Evolutionary conservation across 2,888 invertebrate genomes (phyloP), one percentile per base, ranked within the genome.

Genomic region (Pollenia labialis): DNA sequence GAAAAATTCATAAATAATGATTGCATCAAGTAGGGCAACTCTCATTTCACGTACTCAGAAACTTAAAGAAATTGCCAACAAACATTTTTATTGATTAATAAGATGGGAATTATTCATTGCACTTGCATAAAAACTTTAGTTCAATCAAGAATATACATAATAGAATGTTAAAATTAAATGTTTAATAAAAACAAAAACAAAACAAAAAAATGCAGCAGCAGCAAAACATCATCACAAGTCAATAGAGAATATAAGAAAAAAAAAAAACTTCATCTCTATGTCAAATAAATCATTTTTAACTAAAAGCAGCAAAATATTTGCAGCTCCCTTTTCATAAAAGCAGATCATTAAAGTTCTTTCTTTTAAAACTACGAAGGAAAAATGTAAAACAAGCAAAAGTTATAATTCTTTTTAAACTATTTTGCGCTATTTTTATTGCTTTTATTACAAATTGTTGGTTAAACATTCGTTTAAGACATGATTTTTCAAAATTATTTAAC

Each of bases 361-460:
- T 81, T 18, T 4, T 54, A 32, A 54, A 62, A 6, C 11, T 44
- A 54, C 62, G 18, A 42, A 44, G 6, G 23, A 14, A n/a, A 52
- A 71, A 71, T 9, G 14, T 23, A 18, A 48, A 50, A 18, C 10
- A 71, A 46, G 8, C 58, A 60, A 40, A 54, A 18, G 11, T 68
- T 46, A 32, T 32, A 32, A 32, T 32, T 6, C 32, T 12, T 74
- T 66, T 66, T 48, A 72, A 79, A 84, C 46, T 79, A 79, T 66
- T 79, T 9, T 81, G 81, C 68, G 48, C 50, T 58, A 9, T 50
- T 64, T 64, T 76, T 54, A 76, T 58, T 79, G 54, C 54, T 72
- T 72, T 81, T 75, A 68, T 81, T 64, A 81, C 83, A 86, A 83
- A 81, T 87, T 84, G 87, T 87, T 84, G 84, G 84, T 74, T 87